Base-by-base conservation (phyloP, 2,888 invertebrate species). In the Oscheius sp. region DNA sequence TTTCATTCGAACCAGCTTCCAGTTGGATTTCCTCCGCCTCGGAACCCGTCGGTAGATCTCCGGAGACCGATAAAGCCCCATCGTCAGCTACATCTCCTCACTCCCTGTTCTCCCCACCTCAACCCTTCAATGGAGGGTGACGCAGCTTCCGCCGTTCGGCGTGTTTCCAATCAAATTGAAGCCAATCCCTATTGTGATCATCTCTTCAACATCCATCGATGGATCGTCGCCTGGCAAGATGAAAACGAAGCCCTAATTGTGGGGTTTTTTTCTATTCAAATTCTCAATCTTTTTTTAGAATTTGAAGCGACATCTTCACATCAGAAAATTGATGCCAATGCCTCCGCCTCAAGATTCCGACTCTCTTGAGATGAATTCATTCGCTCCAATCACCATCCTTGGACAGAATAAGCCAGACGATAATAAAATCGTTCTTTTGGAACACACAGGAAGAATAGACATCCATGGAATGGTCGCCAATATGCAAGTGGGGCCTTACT, bases 221-320 rank as follows among this genome's bases (percentile, higher is more conserved):
- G 85, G 85, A 55, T 79, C 6, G 73, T 74, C 17, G 85, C 85
- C 20, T 85, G 83, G 25, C 75, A 76, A 6, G 75, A 84, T 64
- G 74, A 83, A 42, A 73, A 75, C 3, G 66, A 74, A 33, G 81
- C 83, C 4, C 72, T 73, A 10, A 73, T 73, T 70, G 79, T 80
- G 17, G 20, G 33, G 3, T 2, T 3, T 2, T 58, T 29, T 15
- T 39, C 27, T 48, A 63, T 33, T n/a, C 17, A n/a, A 3, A 17
- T 55, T 31, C n/a, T 45, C 17, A n/a, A n/a, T n/a, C n/a, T n/a
- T n/a, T 10, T 29, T 20, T 53, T 31, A 78, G 80, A 80, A 79
- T 45, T 73, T 80, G n/a, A 65, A 69, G 17, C 73, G 84, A 15
- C 83, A 85, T 79, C 71, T 84, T 42, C 75, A 77, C 39, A 75